Base-by-base conservation (phyloP, 2,888 invertebrate genomes). In the Lepidocyrtinus sp. region DNA sequence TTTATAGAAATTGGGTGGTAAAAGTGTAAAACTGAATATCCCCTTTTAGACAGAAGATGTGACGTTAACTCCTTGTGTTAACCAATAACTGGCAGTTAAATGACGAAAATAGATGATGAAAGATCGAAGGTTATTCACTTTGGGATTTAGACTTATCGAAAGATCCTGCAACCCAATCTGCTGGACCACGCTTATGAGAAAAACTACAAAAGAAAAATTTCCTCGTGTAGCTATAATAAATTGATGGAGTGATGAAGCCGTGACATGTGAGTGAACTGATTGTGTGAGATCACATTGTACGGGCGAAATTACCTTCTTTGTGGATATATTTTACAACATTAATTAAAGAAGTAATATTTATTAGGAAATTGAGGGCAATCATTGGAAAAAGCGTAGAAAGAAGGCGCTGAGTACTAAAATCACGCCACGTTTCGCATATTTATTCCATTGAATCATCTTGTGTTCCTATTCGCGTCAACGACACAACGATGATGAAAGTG, bases 401-500 rank as follows among this genome's bases (percentile, higher is more conserved):
- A n/a, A n/a, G n/a, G n/a, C n/a, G n/a, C n/a, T n/a, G n/a, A n/a
- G n/a, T n/a, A n/a, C n/a, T n/a, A n/a, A n/a, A n/a, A n/a, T n/a
- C n/a, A n/a, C n/a, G n/a, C n/a, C n/a, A n/a, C n/a, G n/a, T n/a
- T n/a, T n/a, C n/a, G n/a, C n/a, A n/a, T n/a, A n/a, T n/a, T n/a
- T n/a, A n/a, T 50, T 17, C 5, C 15, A 50, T 50, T 50, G n/a
- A 50, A 50, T 50, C 17, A 7, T 50, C 2, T 50, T 1, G n/a
- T 50, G 50, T 1, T 17, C 50, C 50, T 2, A 50, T 50, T 50
- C 50, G 2, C 50, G 50, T 50, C 15, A 15, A 2, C 2, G 15
- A 12, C 25, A 76, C 65, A 65, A 74, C 67, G 78, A 78, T 82
- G 75, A 75, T 78, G 75, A 82, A 78, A 74, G 82, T 74, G 82